Evolutionary conservation across 2,113 vertebrate genomes (phyloP).

Genomic region (Arenaria interpres): DNA sequence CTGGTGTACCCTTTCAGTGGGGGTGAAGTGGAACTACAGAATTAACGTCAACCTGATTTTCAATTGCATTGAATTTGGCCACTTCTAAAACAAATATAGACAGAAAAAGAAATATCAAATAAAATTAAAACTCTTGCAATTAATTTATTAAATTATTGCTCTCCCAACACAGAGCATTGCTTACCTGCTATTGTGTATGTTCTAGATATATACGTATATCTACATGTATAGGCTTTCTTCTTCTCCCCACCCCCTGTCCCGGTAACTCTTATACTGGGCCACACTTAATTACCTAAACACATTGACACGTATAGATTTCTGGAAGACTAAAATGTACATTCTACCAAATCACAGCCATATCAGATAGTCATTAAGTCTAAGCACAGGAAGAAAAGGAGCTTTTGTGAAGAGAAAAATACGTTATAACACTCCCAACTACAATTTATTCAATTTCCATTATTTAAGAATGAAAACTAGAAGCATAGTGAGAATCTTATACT

Average conservation of each 20-base stretch:
- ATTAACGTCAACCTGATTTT: background rate
- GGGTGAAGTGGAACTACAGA: background rate
- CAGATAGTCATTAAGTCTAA: background rate
- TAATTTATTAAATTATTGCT: background rate
- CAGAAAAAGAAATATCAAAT: background rate
- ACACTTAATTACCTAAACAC: background rate
- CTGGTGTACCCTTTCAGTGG: background rate
- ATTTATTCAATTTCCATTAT: background rate
- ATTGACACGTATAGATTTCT: background rate
- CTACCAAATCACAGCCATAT: background rate
- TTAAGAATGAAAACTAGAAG: background rate
- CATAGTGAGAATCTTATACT: background rate
- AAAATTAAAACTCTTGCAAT: background rate
- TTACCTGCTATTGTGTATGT: background rate
- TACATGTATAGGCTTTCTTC: background rate
- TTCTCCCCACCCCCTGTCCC: background rate
- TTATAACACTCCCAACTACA: background rate
- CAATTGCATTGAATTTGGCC: background rate
- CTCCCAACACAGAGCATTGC: background rate
- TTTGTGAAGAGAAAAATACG: background rate
- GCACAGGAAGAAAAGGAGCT: background rate
- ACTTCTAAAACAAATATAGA: background rate
- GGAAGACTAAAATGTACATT: background rate
- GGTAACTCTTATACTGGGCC: background rate
- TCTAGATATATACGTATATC: background rate